phyloP scores from a whole-genome alignment of 2,797 vertebrate species.

The Sebastes reedi region DNA sequence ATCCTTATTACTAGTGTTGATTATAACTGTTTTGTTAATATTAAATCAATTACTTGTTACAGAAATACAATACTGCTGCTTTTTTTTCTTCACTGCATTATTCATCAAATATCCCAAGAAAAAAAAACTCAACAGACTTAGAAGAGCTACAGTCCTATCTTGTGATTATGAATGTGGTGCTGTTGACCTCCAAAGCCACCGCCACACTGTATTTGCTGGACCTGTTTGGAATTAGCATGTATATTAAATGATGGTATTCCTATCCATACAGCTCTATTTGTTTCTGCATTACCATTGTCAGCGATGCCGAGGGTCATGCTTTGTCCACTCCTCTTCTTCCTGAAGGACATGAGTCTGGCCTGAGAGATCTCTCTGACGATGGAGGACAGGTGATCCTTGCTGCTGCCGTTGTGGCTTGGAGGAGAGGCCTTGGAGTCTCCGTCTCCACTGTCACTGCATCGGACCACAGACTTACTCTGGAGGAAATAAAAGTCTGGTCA shows the following conservation, averaged over 20 bases:
- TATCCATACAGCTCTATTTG: not conserved
- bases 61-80: not conserved
- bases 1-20: not conserved
- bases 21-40: not conserved
- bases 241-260: not conserved
- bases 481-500: not conserved
- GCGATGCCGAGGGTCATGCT: slow-evolving; percentile 60
- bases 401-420: slow-evolving; percentile 73
- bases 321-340: slow-evolving; percentile 78
- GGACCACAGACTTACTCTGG: slow-evolving; percentile 82
- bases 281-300: slow-evolving; percentile 80
- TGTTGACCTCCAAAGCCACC: not conserved
- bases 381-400: slow-evolving; percentile 73
- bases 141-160: not conserved
- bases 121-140: not conserved
- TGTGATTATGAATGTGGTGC: not conserved
- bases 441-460: slow-evolving; percentile 75
- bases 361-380: slow-evolving; percentile 81
- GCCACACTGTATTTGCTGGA: not conserved
- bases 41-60: too few species aligned
- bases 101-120: not conserved
- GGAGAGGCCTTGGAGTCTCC: slow-evolving; percentile 81
- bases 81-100: not conserved
- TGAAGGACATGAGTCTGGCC: slow-evolving; percentile 79
- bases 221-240: not conserved